Conservation (phyloP, 2,113 vertebrate species). For the Crotophaga sulcirostris region DNA sequence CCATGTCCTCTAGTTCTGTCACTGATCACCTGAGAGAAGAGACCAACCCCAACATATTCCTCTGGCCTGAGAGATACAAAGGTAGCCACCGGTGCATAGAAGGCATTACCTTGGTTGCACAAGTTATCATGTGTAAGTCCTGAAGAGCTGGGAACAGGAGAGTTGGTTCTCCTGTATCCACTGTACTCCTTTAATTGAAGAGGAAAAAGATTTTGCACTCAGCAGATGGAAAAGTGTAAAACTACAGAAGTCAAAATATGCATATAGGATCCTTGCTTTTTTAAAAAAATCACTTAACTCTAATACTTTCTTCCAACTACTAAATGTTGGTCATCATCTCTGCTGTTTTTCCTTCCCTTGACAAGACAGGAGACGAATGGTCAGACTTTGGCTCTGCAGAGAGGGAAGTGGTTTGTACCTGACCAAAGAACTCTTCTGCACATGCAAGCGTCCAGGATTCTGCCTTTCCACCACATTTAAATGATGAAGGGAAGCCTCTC, state of each 20-base stretch:
- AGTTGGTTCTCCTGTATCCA: not conserved
- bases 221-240: not conserved
- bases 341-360: not conserved
- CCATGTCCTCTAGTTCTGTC: too few species aligned
- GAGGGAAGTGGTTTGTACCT: not conserved
- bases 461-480: not conserved
- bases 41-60: too few species aligned
- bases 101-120: accelerated
- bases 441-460: not conserved
- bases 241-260: not conserved
- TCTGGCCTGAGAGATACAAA: not conserved
- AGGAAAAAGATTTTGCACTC: not conserved
- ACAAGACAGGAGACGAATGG: not conserved
- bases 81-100: accelerated
- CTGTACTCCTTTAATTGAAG: not conserved
- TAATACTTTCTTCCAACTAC: not conserved
- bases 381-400: not conserved
- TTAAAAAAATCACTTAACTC: not conserved
- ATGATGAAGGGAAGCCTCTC: not conserved
- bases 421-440: not conserved
- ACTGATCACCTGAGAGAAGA: too few species aligned
- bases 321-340: not conserved
- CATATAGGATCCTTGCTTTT: not conserved
- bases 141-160: not conserved
- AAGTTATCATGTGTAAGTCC: accelerated